Evolutionary conservation across 2,888 invertebrate species (phyloP), one percentile per base, ranked within the genome.

Genomic region (Pogonocherus hispidulus): DNA sequence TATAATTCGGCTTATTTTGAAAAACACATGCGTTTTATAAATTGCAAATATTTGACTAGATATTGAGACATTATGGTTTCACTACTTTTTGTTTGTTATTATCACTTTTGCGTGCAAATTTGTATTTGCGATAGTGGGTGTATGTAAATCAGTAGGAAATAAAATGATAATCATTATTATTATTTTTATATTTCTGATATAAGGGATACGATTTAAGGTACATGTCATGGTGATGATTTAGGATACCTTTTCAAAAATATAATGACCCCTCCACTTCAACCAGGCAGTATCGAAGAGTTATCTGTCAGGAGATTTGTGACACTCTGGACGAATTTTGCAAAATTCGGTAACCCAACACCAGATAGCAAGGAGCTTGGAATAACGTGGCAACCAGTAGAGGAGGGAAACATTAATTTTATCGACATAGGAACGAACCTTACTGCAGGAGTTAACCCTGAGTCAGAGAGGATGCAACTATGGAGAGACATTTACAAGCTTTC

Each of bases 311-410:
- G 77, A 22, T 74, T 82, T 60, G 67, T 78, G 6, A 78, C 72
- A 54, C 47, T 82, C 9, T 82, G 82, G 82, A 76, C 79, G 1
- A 81, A 81, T 70, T 82, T 82, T 66, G 82, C 82, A 3, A 76
- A 67, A 63, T 73, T 51, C 59, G 76, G 77, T 5, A 72, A 79
- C 63, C 79, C 79, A 9, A 77, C 74, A 16, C 76, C 76, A 8
- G 52, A 70, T 8, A 55, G 49, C 16, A 66, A 66, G 4, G 66
- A 75, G 27, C 49, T 72, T 6, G 69, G 69, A 18, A 18, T 72
- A 23, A 65, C n/a, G 9, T 83, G 83, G 82, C 69, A 78, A 60
- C 78, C 81, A 1, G 73, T 75, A 1, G 66, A 66, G 22, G 55
- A 73, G 3, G 68, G 71, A 19, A 32, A 72, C 41, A 62, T 79